Evolutionary conservation across 2,113 vertebrate species (phyloP), one percentile per base, ranked within the genome.

Genomic region (Grammomys dolichurus): DNA sequence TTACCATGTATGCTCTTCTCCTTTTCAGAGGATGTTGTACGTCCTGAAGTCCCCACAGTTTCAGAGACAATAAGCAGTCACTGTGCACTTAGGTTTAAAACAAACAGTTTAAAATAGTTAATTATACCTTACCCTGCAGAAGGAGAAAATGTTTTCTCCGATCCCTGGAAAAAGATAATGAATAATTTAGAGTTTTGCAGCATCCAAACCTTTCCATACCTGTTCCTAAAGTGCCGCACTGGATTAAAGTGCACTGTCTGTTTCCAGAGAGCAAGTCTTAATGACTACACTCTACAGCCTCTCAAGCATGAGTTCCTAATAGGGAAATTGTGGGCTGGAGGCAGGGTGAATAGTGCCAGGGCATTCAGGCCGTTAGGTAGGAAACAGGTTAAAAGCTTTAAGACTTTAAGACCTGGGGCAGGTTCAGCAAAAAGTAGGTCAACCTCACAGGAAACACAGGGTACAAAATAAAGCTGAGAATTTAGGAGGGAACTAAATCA

Each of bases 21-120:
- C 76, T 81, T 94, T 24, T 28, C 3, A 26, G 31, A 16, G 0
- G 54, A 56, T 75, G 17, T 43, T 46, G 0, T 28, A 1, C 43
- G 14, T 40, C 60, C 4, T 22, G 48, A 91, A 65, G 87, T 22
- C 28, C n/a, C 36, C 36, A 5, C 22, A 58, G 28, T 80, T 54
- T n/a, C 26, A 10, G 46, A 20, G 46, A 22, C 31, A 22, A 58
- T 19, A 51, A n/a, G 63, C 81, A 10, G 63, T 36, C 80, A 92
- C 78, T 51, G 80, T 77, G 63, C 54, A n/a, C 69, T 86, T 73
- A 31, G 36, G 75, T 89, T 96, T 87, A 94, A 97, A 95, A 95
- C 63, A 92, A 95, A 63, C 91, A 70, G 58, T 75, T 95, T 95
- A 95, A 95, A 95, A 96, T 92, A 91, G 95, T 75, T 96, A 46